Evolutionary conservation across 2,888 invertebrate genomes (phyloP).

Genomic region (Capitulum mitella): DNA sequence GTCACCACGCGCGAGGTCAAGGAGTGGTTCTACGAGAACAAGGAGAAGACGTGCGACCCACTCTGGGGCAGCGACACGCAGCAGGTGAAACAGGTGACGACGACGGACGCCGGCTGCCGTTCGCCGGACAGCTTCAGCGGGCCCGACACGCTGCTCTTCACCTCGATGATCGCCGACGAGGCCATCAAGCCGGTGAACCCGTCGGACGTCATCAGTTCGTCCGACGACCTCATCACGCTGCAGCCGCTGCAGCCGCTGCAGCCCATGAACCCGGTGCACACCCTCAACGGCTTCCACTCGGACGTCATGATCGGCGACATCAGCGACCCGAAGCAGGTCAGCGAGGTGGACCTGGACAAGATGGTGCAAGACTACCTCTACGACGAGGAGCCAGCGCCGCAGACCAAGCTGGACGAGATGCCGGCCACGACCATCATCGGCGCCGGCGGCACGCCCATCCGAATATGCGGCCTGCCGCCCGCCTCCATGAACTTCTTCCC

Average conservation of each 20-base stretch:
- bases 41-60: conserved; percentile 22
- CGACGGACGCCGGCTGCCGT: conserved; percentile 12
- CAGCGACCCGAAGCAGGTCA: background rate
- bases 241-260: conserved; percentile 26
- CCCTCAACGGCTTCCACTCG: background rate
- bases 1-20: conserved; percentile 18
- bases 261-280: background rate
- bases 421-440: conserved; percentile 20
- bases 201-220: conserved; percentile 21
- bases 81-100: conserved; percentile 20
- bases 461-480: conserved; percentile 1
- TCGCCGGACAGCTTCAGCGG: conserved; percentile 23
- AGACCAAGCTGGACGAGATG: background rate
- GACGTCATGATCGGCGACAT: conserved; percentile 17
- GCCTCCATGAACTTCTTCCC: background rate
- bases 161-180: background rate
- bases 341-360: conserved; percentile 24
- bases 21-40: conserved; percentile 21
- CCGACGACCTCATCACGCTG: conserved; percentile 23
- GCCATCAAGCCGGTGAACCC: conserved; percentile 8
- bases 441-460: conserved; percentile 14
- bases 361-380: conserved; percentile 25
- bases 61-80: conserved; percentile 25
- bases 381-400: conserved; percentile 3
- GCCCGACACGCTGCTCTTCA: conserved; percentile 14